A percentile compares a stretch with the other conserved stretches of the same genome.
phyloP scores from a whole-genome alignment of 2,113 vertebrate genomes.

The Eupsittula cactorum region DNA sequence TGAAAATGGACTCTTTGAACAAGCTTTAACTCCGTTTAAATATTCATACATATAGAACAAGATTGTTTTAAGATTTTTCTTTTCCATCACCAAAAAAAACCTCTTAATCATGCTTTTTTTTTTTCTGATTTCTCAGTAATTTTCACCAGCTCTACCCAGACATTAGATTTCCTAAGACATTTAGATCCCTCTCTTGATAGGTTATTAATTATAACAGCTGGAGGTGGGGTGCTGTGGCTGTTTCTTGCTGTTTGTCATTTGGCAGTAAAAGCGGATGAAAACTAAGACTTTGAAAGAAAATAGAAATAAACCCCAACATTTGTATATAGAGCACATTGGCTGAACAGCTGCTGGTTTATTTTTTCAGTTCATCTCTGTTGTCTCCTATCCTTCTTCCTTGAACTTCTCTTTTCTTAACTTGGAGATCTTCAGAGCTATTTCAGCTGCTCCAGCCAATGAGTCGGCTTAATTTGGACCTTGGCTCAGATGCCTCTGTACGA shows the following conservation, averaged over 20 bases:
- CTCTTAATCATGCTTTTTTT: background rate
- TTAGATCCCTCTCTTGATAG: slow-evolving; percentile 46
- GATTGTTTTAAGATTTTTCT: background rate
- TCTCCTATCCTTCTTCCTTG: background rate
- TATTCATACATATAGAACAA: background rate
- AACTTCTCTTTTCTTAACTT: background rate
- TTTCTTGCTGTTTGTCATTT: slow-evolving; percentile 51
- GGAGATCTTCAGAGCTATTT: background rate
- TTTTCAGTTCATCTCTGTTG: background rate
- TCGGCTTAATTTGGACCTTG: background rate
- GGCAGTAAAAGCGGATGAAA: slow-evolving; percentile 39
- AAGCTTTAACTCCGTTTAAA: background rate
- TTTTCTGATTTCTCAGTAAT: background rate
- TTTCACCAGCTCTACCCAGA: slow-evolving; percentile 43
- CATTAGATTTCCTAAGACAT: slow-evolving; percentile 41
- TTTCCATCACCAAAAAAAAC: background rate
- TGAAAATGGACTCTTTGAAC: background rate
- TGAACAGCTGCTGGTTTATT: slow-evolving; percentile 56
- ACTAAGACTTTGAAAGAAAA: slow-evolving; percentile 25
- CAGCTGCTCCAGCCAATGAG: background rate
- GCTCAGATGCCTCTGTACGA: background rate
- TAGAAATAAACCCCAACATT: slow-evolving; percentile 22
- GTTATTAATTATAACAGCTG: slow-evolving; percentile 72
- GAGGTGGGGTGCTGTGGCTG: slow-evolving; percentile 31
- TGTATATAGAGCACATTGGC: slow-evolving; percentile 24